Percentiles rank a stretch among this genome's conserved stretches.
Evolutionary conservation across 2,113 vertebrate species (phyloP).

Genomic region (Mus musculus): GRCm39 chr1:193375001-193375500

Average conservation of each 20-base stretch:
- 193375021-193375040: fast-evolving
- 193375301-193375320: too few species aligned
- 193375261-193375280: too few species aligned
- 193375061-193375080: fast-evolving
- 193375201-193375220: not conserved
- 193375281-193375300: too few species aligned
- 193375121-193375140: not conserved
- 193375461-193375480: conserved; percentile 27
- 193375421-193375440: not conserved
- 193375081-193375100: fast-evolving
- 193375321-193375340: too few species aligned
- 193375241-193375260: not conserved
- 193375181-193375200: not conserved
- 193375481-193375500: conserved; percentile 64
- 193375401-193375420: not conserved
- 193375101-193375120: not conserved
- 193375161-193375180: not conserved
- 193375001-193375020: not conserved
- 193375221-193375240: not conserved
- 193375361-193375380: conserved; percentile 37
- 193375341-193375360: not conserved
- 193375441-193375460: not conserved
- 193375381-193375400: not conserved
- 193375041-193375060: not conserved
- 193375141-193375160: fast-evolving